A percentile compares a stretch with the other conserved stretches of the same genome.
Evolutionary conservation across 1,140 invertebrate genomes (phyloP).

Genomic region (Agrilus planipennis): DNA sequence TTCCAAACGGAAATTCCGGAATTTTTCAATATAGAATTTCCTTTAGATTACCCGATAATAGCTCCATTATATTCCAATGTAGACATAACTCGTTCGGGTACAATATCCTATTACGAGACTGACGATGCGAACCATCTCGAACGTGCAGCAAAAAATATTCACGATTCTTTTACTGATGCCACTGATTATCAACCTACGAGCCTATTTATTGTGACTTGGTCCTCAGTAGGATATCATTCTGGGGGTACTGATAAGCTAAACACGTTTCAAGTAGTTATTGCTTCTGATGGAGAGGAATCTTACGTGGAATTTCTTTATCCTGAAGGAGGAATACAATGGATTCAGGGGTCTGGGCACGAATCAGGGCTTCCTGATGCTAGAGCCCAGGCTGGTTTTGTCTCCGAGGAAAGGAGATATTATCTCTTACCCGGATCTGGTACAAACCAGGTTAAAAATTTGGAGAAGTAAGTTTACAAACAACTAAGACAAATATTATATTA

Average conservation of each 20-base stretch:
- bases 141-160: conserved; percentile 53
- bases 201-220: conserved; percentile 56
- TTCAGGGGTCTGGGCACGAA: conserved; percentile 55
- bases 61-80: conserved; percentile 86
- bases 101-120: conserved; percentile 69
- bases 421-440: conserved; percentile 74
- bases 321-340: conserved; percentile 81
- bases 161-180: conserved; percentile 55
- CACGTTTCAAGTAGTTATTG: conserved; percentile 72
- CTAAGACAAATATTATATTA: neutral
- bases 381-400: conserved; percentile 84
- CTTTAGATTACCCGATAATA: conserved; percentile 79
- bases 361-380: conserved; percentile 67
- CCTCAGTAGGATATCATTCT: conserved; percentile 48
- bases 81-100: conserved; percentile 62
- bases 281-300: conserved; percentile 67
- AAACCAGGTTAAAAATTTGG: conserved; percentile 64
- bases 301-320: conserved; percentile 81
- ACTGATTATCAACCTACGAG: conserved; percentile 50
- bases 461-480: conserved; percentile 49
- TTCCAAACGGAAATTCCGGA: conserved; percentile 74
- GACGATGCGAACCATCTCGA: conserved; percentile 47
- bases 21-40: conserved; percentile 81
- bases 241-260: conserved; percentile 41
- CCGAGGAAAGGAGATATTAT: conserved; percentile 60